Evolutionary conservation across 2,113 vertebrate genomes (phyloP), one percentile per base, ranked within the genome.

Genomic region (Sorex araneus): DNA sequence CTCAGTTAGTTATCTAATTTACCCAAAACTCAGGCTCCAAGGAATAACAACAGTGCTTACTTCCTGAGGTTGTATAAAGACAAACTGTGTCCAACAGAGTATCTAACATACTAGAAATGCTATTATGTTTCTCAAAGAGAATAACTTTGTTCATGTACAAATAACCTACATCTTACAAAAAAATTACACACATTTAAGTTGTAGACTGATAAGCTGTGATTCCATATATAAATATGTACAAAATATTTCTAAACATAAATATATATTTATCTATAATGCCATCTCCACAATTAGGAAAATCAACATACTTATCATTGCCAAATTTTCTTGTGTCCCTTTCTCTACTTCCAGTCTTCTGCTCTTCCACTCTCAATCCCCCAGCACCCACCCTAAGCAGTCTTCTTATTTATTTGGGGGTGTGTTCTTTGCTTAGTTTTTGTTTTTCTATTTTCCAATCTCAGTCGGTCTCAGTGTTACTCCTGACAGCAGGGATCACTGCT

Each of bases 251-350:
- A 50, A 83, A 83, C 8, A 73, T 34, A 36, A 7, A 30, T 13
- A 45, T 54, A 66, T 12, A 9, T 12, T 43, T 34, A 79, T 66
- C 50, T 28, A 94, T n/a, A n/a, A n/a, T n/a, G 45, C 3, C 25
- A 85, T 81, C 25, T 81, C 50, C 9, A 77, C 11, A 70, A 70
- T 76, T 75, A 40, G 30, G 21, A 71, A 89, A 73, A 80, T 82
- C 40, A 79, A 69, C 5, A 47, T 0, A 47, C 8, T n/a, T 60
- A 19, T 60, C 30, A 84, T 16, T 34, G 18, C 16, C 67, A 47
- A 69, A 2, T 84, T 47, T 70, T 73, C 64, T 74, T 13, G 0
- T 64, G 5, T 15, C 1, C 0, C 19, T 40, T 89, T 57, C 15
- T 73, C 50, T 78, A 10, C 16, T 32, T n/a, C 30, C 27, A 84